phyloP scores from a whole-genome alignment of 2,113 vertebrate genomes.

The Tapirus terrestris region DNA sequence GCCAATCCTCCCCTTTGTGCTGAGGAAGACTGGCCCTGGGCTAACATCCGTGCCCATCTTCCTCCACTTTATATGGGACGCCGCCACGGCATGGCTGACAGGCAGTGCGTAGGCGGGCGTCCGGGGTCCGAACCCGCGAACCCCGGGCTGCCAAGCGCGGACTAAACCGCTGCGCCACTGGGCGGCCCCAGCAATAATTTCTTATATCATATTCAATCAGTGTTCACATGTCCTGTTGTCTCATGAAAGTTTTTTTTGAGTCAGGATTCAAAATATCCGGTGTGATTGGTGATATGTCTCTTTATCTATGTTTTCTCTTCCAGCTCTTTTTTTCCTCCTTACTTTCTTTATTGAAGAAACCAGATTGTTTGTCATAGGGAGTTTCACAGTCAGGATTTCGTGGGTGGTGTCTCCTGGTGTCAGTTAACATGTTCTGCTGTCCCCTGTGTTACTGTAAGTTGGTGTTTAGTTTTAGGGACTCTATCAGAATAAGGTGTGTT shows the following conservation, averaged over 20 bases:
- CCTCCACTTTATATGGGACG: too few species aligned
- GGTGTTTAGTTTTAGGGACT: background rate
- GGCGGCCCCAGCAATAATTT: background rate
- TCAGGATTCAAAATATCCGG: background rate
- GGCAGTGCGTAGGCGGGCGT: too few species aligned
- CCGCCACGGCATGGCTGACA: too few species aligned
- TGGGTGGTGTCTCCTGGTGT: background rate
- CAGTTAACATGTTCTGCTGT: background rate
- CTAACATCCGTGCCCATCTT: too few species aligned
- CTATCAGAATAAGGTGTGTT: background rate
- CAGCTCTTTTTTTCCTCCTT: background rate
- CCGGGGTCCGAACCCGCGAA: too few species aligned
- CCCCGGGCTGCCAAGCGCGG: too few species aligned
- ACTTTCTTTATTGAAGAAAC: background rate
- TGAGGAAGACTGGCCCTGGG: too few species aligned
- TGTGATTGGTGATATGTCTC: background rate
- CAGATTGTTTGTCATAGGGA: background rate
- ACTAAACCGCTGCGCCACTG: too few species aligned
- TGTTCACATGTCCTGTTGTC: background rate
- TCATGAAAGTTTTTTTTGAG: slow-evolving; percentile 11
- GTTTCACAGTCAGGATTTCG: background rate
- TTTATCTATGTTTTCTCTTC: background rate
- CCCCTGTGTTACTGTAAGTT: background rate
- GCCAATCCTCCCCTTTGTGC: too few species aligned
- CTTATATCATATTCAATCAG: background rate